A percentile compares a stretch with the other conserved stretches of the same genome.
Conservation (phyloP, 2,888 invertebrate genomes). For the Metopia argyrocephala region DNA sequence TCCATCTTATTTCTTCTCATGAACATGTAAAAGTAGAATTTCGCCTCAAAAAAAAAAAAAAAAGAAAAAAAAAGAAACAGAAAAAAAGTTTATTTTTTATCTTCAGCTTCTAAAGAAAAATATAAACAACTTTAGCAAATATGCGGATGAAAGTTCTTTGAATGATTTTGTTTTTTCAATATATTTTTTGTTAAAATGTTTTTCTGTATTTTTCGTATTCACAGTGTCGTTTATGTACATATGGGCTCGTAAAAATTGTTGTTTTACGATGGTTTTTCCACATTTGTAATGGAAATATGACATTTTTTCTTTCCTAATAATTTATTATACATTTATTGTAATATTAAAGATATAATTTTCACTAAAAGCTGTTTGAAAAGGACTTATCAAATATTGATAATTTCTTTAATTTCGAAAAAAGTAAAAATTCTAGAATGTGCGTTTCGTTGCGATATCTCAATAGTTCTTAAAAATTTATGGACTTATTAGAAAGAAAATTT, state of each 20-base stretch:
- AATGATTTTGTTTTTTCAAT: slow-evolving; percentile 20
- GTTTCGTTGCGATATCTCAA: too few relatives aligned
- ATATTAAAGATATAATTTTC: neutral
- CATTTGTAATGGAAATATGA: slow-evolving; percentile 38
- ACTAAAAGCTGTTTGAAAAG: neutral
- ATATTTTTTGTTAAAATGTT: too few relatives aligned
- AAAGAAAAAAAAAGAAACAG: too few relatives aligned
- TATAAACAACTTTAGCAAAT: slow-evolving; percentile 3
- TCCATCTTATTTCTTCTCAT: neutral
- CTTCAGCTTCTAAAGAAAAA: neutral
- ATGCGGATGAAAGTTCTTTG: slow-evolving; percentile 64
- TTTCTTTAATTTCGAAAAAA: neutral
- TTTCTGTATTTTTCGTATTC: slow-evolving; percentile 14
- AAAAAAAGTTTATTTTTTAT: too few relatives aligned
- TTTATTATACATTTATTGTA: neutral
- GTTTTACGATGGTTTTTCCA: slow-evolving; percentile 35
- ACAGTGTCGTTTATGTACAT: neutral
- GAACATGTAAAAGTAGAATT: slow-evolving; percentile 44
- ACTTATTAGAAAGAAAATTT: neutral
- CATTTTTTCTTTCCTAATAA: slow-evolving; percentile 5
- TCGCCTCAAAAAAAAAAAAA: slow-evolving; percentile 43
- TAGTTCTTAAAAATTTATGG: neutral
- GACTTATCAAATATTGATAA: neutral
- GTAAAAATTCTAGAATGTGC: neutral
- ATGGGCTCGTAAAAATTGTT: slow-evolving; percentile 22